Percentiles rank a stretch among this genome's conserved stretches.
These are phyloP conservation scores for Mechanitis mazaeus DNA, from an alignment of 2,888 invertebrate genomes.

Conservation along the genomic window DNA sequence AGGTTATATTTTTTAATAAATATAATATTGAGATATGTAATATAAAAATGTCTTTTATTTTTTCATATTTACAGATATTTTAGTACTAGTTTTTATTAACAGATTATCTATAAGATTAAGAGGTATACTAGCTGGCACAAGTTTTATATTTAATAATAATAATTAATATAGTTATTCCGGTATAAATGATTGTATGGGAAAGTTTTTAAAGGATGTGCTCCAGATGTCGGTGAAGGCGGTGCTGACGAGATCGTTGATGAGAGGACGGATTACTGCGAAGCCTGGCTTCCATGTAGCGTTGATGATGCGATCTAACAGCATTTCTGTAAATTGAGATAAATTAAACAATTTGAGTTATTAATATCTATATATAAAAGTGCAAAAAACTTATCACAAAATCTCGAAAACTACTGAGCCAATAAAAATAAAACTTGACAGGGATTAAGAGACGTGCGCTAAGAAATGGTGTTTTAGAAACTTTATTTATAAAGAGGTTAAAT, in stretches of 20 bases:
- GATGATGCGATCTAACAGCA: slow-evolving; percentile 84
- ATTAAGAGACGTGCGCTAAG: too few relatives aligned
- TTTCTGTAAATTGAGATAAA: slow-evolving; percentile 67
- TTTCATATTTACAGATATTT: slow-evolving; percentile 8
- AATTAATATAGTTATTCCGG: slow-evolving; percentile 40
- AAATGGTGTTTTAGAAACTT: too few relatives aligned
- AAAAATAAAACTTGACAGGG: too few relatives aligned
- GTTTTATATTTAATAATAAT: background rate
- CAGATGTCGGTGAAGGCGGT: slow-evolving; percentile 90
- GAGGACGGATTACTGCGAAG: slow-evolving; percentile 82
- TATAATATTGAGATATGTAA: slow-evolving; percentile 77
- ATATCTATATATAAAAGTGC: slow-evolving; percentile 5
- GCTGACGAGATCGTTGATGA: slow-evolving; percentile 89
- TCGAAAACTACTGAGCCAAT: too few relatives aligned
- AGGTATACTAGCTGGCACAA: slow-evolving; percentile 10
- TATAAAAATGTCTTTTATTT: slow-evolving; percentile 56
- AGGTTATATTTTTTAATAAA: slow-evolving; percentile 78
- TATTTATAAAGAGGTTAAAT: too few relatives aligned
- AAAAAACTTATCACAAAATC: too few relatives aligned
- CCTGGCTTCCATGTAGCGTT: slow-evolving; percentile 89
- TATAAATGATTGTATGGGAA: slow-evolving; percentile 82
- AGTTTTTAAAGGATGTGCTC: slow-evolving; percentile 83
- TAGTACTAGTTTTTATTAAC: slow-evolving; percentile 25
- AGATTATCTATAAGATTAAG: background rate
- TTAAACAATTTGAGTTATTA: too few relatives aligned